Conservation (phyloP, 2,888 invertebrate species). For the Nomada fucata region DNA sequence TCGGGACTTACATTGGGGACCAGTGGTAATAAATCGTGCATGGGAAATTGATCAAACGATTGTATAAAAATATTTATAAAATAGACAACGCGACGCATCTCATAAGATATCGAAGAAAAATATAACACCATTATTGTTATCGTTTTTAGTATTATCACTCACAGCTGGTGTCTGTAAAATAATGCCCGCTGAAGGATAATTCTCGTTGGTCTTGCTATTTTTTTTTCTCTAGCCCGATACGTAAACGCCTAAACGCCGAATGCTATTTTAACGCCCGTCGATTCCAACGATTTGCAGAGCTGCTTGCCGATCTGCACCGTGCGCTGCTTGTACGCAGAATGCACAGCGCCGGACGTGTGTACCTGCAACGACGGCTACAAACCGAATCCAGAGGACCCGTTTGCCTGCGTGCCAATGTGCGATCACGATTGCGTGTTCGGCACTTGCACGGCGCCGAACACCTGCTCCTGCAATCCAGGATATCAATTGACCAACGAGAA, state of each 20-base stretch:
- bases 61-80: too few relatives aligned
- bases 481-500: slow-evolving; percentile 73
- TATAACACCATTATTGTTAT: too few relatives aligned
- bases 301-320: slow-evolving; percentile 73
- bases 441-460: slow-evolving; percentile 85
- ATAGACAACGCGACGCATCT: too few relatives aligned
- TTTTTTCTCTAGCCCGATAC: too few relatives aligned
- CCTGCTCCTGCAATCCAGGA: slow-evolving; percentile 86
- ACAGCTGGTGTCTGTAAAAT: too few relatives aligned
- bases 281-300: slow-evolving; percentile 43
- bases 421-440: slow-evolving; percentile 85
- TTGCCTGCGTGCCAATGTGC: slow-evolving; percentile 86
- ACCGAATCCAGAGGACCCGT: slow-evolving; percentile 29
- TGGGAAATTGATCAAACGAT: too few relatives aligned
- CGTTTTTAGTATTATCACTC: too few relatives aligned
- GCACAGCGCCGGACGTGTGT: slow-evolving; percentile 83
- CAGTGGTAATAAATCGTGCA: too few relatives aligned
- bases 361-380: slow-evolving; percentile 76
- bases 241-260: too few relatives aligned
- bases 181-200: too few relatives aligned
- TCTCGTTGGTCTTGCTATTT: too few relatives aligned
- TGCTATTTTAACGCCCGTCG: slow-evolving; percentile 71
- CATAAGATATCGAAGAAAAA: too few relatives aligned
- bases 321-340: slow-evolving; percentile 84
- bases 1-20: slow-evolving; percentile 77